A percentile compares a stretch with the other conserved stretches of the same genome.
phyloP scores from a whole-genome alignment of 1,140 invertebrate species.

The Drosophila equinoxialis region DNA sequence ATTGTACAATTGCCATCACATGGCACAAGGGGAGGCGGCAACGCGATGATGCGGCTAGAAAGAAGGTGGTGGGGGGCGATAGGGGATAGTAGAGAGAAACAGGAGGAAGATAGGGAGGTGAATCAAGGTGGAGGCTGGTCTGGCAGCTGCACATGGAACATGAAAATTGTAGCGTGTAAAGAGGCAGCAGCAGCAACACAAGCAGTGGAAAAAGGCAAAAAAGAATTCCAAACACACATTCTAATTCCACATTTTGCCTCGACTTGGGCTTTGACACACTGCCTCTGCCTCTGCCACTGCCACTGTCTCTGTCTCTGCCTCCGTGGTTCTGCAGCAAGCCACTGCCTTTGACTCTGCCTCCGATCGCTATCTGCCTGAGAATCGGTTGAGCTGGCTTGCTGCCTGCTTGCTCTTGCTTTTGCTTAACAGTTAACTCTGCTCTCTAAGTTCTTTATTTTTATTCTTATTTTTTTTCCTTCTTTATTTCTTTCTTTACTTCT shows the following conservation, averaged over 20 bases:
- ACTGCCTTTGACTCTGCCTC: conserved; percentile 40
- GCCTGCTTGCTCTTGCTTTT: conserved; percentile 6
- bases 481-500: conserved; percentile 12
- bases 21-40: conserved; percentile 50
- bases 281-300: conserved; percentile 15
- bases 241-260: conserved; percentile 71
- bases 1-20: conserved; percentile 79
- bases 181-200: conserved; percentile 13
- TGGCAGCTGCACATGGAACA: conserved; percentile 69
- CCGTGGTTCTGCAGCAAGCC: background rate
- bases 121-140: conserved; percentile 24
- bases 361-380: conserved; percentile 24
- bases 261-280: conserved; percentile 69
- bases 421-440: conserved; percentile 61
- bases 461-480: conserved; percentile 54
- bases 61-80: conserved; percentile 15
- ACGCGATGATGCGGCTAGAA: conserved; percentile 8
- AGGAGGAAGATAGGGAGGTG: conserved; percentile 7
- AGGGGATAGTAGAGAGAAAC: background rate
- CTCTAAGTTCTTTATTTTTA: conserved; percentile 43
- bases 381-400: conserved; percentile 2
- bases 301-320: background rate
- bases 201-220: conserved; percentile 20
- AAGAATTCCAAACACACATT: conserved; percentile 79
- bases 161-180: conserved; percentile 76